Base-by-base conservation (phyloP, 2,888 invertebrate genomes). In the Hesperia comma region DNA sequence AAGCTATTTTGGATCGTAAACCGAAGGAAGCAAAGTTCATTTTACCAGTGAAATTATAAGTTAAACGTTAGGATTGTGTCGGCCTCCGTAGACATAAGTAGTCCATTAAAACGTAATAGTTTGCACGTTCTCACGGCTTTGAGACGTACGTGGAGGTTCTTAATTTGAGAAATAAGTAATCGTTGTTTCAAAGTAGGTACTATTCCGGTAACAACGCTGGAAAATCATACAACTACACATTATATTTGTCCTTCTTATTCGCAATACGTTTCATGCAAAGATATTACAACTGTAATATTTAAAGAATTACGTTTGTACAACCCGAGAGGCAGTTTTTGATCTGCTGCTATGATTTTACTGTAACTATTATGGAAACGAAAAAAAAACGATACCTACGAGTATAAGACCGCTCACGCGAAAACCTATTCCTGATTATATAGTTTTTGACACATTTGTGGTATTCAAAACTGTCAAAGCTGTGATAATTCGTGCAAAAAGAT, bases 71-170 rank as follows among this genome's bases (percentile, higher is more conserved):
- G 54, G 58, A 60, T 54, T 66, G 46, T 46, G 37, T 54, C 54
- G 66, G 54, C 66, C 66, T 66, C 64, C 53, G 58, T 67, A 57
- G 43, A 70, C 70, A 70, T 58, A 66, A 70, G 70, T 69, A 67
- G 62, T 67, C 68, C 68, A 71, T 73, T 73, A 73, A 69, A 69
- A 67, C 66, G 61, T 70, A 67, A 69, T 64, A 58, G 64, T 69
- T 66, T 51, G 56, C 66, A 60, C 62, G 63, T 70, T 69, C 68
- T 69, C 68, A 70, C 70, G 68, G 62, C 61, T 68, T 68, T 63
- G 55, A 57, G 51, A 63, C 40, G 49, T 57, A 63, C 63, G 43
- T 40, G 41, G 57, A 43, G 58, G 58, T 64, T 64, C 63, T 57
- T 64, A 64, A 64, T 51, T 64, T 51, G n/a, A 58, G 32, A 58